Conservation (phyloP, 2,888 invertebrate genomes). For the Folsomia candida region DNA sequence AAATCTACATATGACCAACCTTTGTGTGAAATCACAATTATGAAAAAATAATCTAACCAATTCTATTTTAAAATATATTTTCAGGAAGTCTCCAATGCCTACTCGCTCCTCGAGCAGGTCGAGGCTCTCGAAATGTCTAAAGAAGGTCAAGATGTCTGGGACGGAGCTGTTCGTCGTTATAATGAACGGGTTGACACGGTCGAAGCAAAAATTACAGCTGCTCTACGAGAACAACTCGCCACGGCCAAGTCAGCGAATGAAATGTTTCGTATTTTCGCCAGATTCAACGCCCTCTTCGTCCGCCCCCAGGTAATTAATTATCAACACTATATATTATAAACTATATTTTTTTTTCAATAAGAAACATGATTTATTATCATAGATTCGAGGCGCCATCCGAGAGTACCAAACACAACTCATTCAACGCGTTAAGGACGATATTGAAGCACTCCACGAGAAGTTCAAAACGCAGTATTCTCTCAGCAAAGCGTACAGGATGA, state of each 20-base stretch:
- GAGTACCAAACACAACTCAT: slow-evolving; percentile 99
- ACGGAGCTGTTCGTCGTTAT: slow-evolving; percentile 93
- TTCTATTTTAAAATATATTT: slow-evolving; percentile 48
- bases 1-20: too few species aligned
- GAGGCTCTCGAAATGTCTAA: slow-evolving; percentile 65
- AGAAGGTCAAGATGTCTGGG: slow-evolving; percentile 97
- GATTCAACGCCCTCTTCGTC: slow-evolving; percentile 98
- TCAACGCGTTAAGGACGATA: slow-evolving; percentile 98
- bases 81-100: slow-evolving; percentile 57
- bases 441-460: slow-evolving; percentile 94
- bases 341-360: too few species aligned
- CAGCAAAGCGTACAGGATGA: slow-evolving; percentile 89
- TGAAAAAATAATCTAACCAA: not conserved
- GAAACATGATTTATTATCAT: too few species aligned
- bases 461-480: slow-evolving; percentile 97
- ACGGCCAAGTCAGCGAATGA: slow-evolving; percentile 99
- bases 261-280: slow-evolving; percentile 91
- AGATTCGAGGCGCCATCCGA: slow-evolving; percentile 95
- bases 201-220: slow-evolving; percentile 95
- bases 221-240: slow-evolving; percentile 93
- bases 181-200: slow-evolving; percentile 98
- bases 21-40: not conserved
- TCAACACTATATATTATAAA: too few species aligned
- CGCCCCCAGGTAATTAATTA: too few species aligned
- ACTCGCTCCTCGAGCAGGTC: slow-evolving; percentile 46